Conservation (phyloP, 2,113 vertebrate species). For the Mohoua ochrocephala region DNA sequence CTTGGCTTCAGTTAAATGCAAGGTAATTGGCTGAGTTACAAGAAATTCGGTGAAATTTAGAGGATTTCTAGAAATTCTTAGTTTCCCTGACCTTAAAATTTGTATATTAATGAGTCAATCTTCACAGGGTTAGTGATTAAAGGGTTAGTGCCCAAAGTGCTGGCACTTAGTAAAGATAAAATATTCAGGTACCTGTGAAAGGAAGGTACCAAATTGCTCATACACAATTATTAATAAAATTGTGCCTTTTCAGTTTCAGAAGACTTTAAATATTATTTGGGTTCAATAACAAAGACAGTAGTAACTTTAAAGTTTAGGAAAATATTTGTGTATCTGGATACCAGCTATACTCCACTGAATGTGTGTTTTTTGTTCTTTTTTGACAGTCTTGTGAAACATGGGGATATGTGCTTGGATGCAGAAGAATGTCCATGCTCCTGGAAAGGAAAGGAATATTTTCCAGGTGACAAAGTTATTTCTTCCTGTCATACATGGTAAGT, state of each 20-base stretch:
- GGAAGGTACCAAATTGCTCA: not conserved
- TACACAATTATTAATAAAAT: not conserved
- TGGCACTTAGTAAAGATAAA: not conserved
- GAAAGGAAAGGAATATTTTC: conserved; percentile 96
- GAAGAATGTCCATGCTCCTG: conserved; percentile 89
- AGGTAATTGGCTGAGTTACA: not conserved
- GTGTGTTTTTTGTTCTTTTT: not conserved
- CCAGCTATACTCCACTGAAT: not conserved
- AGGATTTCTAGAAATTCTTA: not conserved
- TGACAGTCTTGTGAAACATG: conserved; percentile 86
- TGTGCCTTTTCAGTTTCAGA: not conserved
- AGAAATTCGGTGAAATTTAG: not conserved
- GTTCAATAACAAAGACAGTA: not conserved
- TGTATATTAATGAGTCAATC: rapidly evolving
- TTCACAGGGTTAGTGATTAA: not conserved
- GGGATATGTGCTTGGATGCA: conserved; percentile 85
- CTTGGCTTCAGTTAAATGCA: not conserved
- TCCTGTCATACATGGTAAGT: conserved; percentile 92
- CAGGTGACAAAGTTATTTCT: conserved; percentile 87
- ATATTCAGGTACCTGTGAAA: not conserved
- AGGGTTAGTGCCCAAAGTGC: not conserved
- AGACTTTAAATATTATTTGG: not conserved
- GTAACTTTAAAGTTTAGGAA: not conserved
- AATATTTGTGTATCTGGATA: not conserved
- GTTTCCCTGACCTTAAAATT: not conserved